A percentile compares a stretch with the other conserved stretches of the same genome.
These are phyloP conservation scores for Halictus rubicundus DNA, from an alignment of 1,140 invertebrate species.

Conservation along the genomic window DNA sequence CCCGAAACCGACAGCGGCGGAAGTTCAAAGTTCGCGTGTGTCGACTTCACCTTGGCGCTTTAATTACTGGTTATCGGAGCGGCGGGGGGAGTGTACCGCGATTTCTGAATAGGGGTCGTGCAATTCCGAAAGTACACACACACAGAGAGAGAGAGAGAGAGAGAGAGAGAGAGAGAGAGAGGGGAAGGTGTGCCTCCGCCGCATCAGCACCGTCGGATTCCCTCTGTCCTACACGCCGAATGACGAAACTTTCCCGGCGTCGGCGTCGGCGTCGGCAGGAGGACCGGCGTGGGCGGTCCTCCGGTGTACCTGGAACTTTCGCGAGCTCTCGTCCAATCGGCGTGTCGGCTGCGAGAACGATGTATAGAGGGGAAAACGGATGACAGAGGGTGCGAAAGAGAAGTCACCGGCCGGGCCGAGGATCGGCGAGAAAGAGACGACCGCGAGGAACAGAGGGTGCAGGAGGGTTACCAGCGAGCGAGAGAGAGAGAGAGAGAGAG, in stretches of 20 bases:
- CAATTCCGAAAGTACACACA: conserved; percentile 20
- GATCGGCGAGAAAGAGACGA: conserved; percentile 34
- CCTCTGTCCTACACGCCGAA: conserved; percentile 41
- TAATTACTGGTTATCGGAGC: conserved; percentile 23
- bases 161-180: conserved; percentile 25
- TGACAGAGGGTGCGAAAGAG: conserved; percentile 44
- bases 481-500: neutral
- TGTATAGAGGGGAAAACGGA: conserved; percentile 39
- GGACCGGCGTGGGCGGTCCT: conserved; percentile 72
- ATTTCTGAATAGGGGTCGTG: conserved; percentile 14
- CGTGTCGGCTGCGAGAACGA: conserved; percentile 52
- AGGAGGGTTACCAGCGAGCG: neutral
- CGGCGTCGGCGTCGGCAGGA: conserved; percentile 40
- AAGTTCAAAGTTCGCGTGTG: neutral
- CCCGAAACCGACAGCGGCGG: neutral
- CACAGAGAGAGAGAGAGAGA: neutral
- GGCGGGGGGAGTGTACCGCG: neutral
- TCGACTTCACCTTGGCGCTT: conserved; percentile 11
- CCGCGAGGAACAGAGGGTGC: conserved; percentile 1
- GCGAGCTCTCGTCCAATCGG: conserved; percentile 75
- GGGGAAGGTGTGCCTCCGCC: too few relatives aligned
- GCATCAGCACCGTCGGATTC: too few relatives aligned
- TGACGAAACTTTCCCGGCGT: conserved; percentile 74
- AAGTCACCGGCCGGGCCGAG: conserved; percentile 1
- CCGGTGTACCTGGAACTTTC: conserved; percentile 75